Percentiles rank a stretch among this genome's conserved stretches.
Conservation (phyloP, 1,140 invertebrate genomes). For the Pseudomyrmex dendroicus region DNA sequence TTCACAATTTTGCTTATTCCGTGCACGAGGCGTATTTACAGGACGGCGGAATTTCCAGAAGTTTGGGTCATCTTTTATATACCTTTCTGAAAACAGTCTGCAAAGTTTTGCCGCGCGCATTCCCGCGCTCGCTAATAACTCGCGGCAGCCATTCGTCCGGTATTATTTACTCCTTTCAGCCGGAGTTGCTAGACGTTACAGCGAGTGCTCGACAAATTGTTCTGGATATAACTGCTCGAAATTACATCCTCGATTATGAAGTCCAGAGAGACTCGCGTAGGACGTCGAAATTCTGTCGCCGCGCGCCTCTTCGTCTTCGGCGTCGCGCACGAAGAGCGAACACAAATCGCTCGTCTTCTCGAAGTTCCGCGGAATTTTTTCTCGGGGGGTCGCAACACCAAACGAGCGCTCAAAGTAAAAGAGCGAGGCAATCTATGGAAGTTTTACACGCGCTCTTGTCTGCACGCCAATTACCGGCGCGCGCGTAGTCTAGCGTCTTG, state of each 20-base stretch:
- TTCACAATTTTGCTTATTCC: constrained; percentile 6
- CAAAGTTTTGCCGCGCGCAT: constrained; percentile 41
- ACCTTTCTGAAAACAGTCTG: constrained; percentile 14
- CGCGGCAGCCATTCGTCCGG: constrained; percentile 40
- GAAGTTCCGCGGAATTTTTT: constrained; percentile 41
- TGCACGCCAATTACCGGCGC: constrained; percentile 40
- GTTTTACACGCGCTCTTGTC: constrained; percentile 11
- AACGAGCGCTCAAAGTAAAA: constrained; percentile 22
- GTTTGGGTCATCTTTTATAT: constrained; percentile 3
- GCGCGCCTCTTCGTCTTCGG: constrained; percentile 26
- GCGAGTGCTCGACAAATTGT: constrained; percentile 63
- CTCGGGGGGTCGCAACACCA: background rate
- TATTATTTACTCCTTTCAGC: constrained; percentile 52
- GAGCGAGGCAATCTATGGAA: constrained; percentile 38
- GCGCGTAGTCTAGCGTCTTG: constrained; percentile 26
- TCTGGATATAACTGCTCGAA: constrained; percentile 68
- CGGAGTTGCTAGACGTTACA: constrained; percentile 18
- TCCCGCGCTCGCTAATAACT: constrained; percentile 38
- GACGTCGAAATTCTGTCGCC: constrained; percentile 69
- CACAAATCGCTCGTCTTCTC: constrained; percentile 10
- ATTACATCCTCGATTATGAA: constrained; percentile 73
- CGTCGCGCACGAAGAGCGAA: constrained; percentile 32
- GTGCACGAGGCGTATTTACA: background rate
- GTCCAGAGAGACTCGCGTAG: constrained; percentile 56
- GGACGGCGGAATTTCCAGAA: constrained; percentile 24